phyloP scores from a whole-genome alignment of 2,888 invertebrate genomes.

The Macrophya alboannulata region DNA sequence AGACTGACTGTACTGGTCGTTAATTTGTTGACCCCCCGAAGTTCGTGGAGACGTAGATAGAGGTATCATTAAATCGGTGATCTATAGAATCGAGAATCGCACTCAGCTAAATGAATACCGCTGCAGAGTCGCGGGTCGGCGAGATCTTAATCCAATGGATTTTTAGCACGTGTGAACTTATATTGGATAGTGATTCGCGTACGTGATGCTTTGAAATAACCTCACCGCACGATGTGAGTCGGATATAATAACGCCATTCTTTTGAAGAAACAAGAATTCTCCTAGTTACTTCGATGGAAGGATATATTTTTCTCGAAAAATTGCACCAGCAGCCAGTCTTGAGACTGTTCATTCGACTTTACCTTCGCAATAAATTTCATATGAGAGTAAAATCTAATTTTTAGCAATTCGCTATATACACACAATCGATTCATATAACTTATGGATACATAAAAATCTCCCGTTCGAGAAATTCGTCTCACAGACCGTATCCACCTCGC shows the following conservation, averaged over 20 bases:
- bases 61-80: conserved; percentile 21
- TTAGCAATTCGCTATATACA: not conserved
- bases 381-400: not conserved
- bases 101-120: conserved; percentile 42
- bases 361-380: not conserved
- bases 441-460: not conserved
- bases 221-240: not conserved
- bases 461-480: not conserved
- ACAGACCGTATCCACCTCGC: not conserved
- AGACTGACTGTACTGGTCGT: not conserved
- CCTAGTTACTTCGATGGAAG: not conserved
- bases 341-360: not conserved
- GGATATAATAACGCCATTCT: not conserved
- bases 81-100: conserved; percentile 30
- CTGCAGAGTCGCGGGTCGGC: not conserved
- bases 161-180: conserved; percentile 35
- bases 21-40: conserved; percentile 11
- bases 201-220: conserved; percentile 23
- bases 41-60: conserved; percentile 22
- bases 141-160: conserved; percentile 21
- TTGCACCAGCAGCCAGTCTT: not conserved
- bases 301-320: not conserved
- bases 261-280: not conserved
- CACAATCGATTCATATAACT: not conserved
- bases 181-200: conserved; percentile 21